phyloP scores from a whole-genome alignment of 2,113 vertebrate species.

The Circaetus gallicus region DNA sequence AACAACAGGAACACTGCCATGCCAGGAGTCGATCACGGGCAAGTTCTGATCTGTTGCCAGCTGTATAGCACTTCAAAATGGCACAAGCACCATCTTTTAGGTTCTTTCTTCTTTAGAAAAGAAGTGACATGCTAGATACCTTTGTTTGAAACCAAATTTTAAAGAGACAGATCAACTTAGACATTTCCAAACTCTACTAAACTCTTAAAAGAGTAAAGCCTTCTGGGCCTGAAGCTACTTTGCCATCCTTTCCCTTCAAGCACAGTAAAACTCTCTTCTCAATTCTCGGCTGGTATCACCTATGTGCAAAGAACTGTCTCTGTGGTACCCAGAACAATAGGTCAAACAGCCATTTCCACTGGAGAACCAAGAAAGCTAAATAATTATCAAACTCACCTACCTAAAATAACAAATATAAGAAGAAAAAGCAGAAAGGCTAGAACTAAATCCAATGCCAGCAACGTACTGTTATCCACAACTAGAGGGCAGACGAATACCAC shows the following conservation, averaged over 20 bases:
- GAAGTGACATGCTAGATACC: not conserved
- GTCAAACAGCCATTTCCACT: not conserved
- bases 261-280: not conserved
- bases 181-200: not conserved
- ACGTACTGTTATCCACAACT: not conserved
- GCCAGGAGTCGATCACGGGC: not conserved
- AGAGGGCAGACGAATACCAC: conserved; percentile 56
- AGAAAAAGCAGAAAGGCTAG: not conserved
- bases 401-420: not conserved
- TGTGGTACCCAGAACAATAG: not conserved
- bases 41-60: not conserved
- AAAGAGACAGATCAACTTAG: not conserved
- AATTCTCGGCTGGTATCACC: not conserved
- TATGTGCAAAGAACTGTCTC: not conserved
- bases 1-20: not conserved
- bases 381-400: not conserved
- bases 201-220: not conserved
- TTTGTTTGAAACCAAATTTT: not conserved
- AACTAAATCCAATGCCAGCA: not conserved
- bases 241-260: not conserved
- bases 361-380: not conserved
- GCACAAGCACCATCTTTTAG: not conserved
- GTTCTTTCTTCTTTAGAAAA: not conserved
- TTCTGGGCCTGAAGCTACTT: not conserved
- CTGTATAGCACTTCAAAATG: not conserved